Evolutionary conservation across 2,797 vertebrate species (phyloP), one percentile per base, ranked within the genome.

Genomic region (Falco cherrug): DNA sequence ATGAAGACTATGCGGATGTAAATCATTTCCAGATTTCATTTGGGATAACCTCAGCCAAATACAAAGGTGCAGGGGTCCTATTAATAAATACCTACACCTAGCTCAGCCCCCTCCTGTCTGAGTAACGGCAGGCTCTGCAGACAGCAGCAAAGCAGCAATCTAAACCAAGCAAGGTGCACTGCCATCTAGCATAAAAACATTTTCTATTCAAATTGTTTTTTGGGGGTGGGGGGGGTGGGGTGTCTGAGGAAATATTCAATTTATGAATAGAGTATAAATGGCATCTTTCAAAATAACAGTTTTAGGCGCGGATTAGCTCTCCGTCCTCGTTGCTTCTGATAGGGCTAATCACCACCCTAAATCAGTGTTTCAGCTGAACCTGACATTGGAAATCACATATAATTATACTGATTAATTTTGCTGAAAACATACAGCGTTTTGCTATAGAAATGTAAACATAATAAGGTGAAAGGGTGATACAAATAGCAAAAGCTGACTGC

Each of bases 331-430:
- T 48, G 82, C 94, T 84, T 68, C 93, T 84, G 93, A 91, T 69
- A 75, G 63, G 89, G 59, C 74, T 95, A 95, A 96, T 96, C 95
- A 95, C 67, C 65, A 53, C 80, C 68, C 67, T 71, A 85, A 84
- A 84, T 94, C 89, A 71, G 82, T 48, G 68, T 76, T 88, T 96
- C 21, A 22, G 50, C 79, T 94, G 56, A 94, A 94, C 84, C 89
- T 47, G 87, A 94, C 91, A 78, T 7, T 95, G 93, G 70, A 89
- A 96, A 96, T 93, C 91, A 95, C 75, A 74, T 51, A 33, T 96
- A 96, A 97, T 96, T 96, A 94, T 4, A 64, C 88, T 95, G 94
- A 96, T 97, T 97, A 92, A 95, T 95, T 95, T 83, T 91, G 81
- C 92, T 96, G 86, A 94, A 97, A 97, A 96, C 92, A 92, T 59